A percentile compares a stretch with the other conserved stretches of the same genome.
Conservation (phyloP, 2,888 invertebrate species). For the Odontothrips loti region DNA sequence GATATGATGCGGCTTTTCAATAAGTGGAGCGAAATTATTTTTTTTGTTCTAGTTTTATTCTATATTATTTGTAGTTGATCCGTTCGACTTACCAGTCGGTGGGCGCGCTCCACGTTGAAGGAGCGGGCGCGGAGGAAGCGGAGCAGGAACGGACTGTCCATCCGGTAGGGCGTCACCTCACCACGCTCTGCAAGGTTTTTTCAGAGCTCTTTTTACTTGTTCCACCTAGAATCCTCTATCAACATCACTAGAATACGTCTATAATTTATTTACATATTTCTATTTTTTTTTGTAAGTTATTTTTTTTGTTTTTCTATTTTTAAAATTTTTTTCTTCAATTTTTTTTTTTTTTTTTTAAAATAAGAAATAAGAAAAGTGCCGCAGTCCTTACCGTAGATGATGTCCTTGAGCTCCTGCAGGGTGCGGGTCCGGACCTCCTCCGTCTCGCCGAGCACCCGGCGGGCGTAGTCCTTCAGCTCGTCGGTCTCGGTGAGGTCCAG, state of each 20-base stretch:
- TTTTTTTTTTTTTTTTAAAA: too few relatives aligned
- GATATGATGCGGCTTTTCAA: too few relatives aligned
- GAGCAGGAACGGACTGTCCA: constrained; percentile 69
- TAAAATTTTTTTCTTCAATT: too few relatives aligned
- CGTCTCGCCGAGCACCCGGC: constrained; percentile 64
- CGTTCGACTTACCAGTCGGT: constrained; percentile 64
- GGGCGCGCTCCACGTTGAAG: constrained; percentile 66
- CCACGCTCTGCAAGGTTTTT: constrained; percentile 58
- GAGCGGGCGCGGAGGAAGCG: constrained; percentile 70
- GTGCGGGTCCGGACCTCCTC: constrained; percentile 62
- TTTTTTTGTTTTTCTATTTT: too few relatives aligned
- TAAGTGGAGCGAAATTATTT: too few relatives aligned
- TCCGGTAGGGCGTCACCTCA: constrained; percentile 57
- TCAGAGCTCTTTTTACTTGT: constrained; percentile 30
- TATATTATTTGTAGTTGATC: too few relatives aligned
- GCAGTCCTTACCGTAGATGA: constrained; percentile 50
- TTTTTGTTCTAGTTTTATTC: too few relatives aligned
- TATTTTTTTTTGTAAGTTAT: too few relatives aligned
- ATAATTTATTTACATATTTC: too few relatives aligned
- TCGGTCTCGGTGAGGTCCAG: constrained; percentile 64
- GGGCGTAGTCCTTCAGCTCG: constrained; percentile 63
- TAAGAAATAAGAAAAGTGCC: too few relatives aligned
- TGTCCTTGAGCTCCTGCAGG: constrained; percentile 67
- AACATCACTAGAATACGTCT: too few relatives aligned
- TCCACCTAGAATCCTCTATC: too few relatives aligned